phyloP scores from a whole-genome alignment of 1,140 invertebrate species.

The Globodera rostochiensis region DNA sequence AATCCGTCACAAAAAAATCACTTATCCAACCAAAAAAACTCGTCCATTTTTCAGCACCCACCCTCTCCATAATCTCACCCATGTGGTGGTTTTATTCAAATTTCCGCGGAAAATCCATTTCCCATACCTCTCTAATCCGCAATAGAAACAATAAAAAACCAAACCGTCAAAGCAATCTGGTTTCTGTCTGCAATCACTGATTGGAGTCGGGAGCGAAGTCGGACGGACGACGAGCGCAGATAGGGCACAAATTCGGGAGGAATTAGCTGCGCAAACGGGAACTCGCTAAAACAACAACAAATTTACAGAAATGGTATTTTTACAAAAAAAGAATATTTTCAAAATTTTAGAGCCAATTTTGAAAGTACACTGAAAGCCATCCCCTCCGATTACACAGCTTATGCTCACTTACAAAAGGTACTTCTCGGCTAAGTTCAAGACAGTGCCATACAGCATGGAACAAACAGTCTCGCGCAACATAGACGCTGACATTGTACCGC shows the following conservation, averaged over 20 bases:
- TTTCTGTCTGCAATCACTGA: constrained; percentile 49
- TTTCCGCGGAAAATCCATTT: too few relatives aligned
- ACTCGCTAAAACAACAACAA: constrained; percentile 48
- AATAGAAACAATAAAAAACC: too few relatives aligned
- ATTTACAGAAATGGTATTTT: background rate
- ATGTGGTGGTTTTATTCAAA: too few relatives aligned
- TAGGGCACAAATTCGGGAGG: constrained; percentile 52
- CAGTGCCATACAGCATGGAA: constrained; percentile 30
- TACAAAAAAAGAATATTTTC: background rate
- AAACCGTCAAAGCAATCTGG: constrained; percentile 46
- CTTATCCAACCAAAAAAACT: too few relatives aligned
- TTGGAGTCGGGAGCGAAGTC: constrained; percentile 43
- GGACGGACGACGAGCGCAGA: constrained; percentile 40
- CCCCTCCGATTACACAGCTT: too few relatives aligned
- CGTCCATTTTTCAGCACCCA: too few relatives aligned
- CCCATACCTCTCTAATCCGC: too few relatives aligned
- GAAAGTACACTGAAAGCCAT: too few relatives aligned
- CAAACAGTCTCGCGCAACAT: constrained; percentile 10
- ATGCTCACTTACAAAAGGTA: constrained; percentile 40
- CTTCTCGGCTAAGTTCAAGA: constrained; percentile 38
- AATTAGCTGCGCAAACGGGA: constrained; percentile 48
- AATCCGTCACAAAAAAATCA: too few relatives aligned
- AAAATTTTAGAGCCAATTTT: background rate
- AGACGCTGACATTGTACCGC: constrained; percentile 11
- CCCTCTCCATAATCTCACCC: too few relatives aligned